Evolutionary conservation across 1,140 invertebrate species (phyloP), one percentile per base, ranked within the genome.

Genomic region (Papilio helenus): DNA sequence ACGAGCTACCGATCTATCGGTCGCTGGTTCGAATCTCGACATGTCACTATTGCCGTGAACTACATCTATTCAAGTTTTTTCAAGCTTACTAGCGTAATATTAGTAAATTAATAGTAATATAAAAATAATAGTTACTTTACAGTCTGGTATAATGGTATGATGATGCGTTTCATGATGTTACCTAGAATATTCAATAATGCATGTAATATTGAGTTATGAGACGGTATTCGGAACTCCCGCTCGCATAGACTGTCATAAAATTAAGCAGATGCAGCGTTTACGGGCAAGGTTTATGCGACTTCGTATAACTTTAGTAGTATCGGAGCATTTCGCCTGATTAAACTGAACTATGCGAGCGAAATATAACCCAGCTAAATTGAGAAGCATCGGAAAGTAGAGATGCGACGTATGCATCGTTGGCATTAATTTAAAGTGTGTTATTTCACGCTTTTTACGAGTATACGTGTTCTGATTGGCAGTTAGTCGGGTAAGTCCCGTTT

Each of bases 251-350:
- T 79, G 58, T 79, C 81, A 81, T 79, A 84, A 85, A 90, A 87
- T 77, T 89, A 90, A 90, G 89, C 89, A 88, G 86, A 91, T 90
- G 86, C 87, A 84, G 85, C 86, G 88, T 92, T 92, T 92, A 92
- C 80, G 85, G 79, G 78, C 85, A 20, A 72, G 80, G 87, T 91
- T 92, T 88, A 90, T 88, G 86, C 79, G 85, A 82, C 82, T 89
- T 87, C 84, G 86, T 84, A 89, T 88, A 91, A 91, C 86, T 88
- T 86, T 79, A 79, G 80, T 83, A 82, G 80, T 87, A 88, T 83
- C 85, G 83, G 72, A 77, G 80, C 79, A 80, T 83, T 86, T 84
- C 85, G 86, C 51, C 76, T 87, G 88, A 90, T 92, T 92, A 90
- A 89, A 90, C 88, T 89, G 86, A 86, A 83, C 83, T 85, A 85